Percentiles rank a stretch among this genome's conserved stretches.
Conservation (phyloP, 1,140 invertebrate genomes). For the Trichogramma pretiosum region DNA sequence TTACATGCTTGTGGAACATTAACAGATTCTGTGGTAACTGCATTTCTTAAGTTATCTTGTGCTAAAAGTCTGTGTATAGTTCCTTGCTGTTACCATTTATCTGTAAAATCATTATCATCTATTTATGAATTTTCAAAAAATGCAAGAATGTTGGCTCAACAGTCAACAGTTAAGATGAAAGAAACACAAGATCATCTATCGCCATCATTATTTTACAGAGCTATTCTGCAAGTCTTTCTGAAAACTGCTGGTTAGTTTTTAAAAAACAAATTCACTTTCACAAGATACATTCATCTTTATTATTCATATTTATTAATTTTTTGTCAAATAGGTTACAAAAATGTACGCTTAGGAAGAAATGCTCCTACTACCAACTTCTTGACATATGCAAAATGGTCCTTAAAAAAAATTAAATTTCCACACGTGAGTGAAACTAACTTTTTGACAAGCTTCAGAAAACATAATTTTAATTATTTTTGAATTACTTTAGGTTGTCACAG, state of each 20-base stretch:
- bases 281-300: constrained; percentile 23
- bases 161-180: constrained; percentile 61
- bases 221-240: constrained; percentile 61
- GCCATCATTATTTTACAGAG: constrained; percentile 60
- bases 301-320: constrained; percentile 13
- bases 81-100: constrained; percentile 83
- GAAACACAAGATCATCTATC: constrained; percentile 49
- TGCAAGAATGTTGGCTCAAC: constrained; percentile 73
- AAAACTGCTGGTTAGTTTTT: constrained; percentile 30
- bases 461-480: constrained; percentile 9
- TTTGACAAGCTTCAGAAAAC: constrained; percentile 7
- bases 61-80: constrained; percentile 66
- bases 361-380: constrained; percentile 44
- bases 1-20: constrained; percentile 86
- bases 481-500: constrained; percentile 21
- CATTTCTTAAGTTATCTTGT: constrained; percentile 55
- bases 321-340: constrained; percentile 35
- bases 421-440: constrained; percentile 32
- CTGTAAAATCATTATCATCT: constrained; percentile 55
- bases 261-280: background rate
- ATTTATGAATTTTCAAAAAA: constrained; percentile 59
- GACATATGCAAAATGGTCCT: constrained; percentile 58
- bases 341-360: constrained; percentile 46
- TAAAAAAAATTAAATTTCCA: constrained; percentile 44
- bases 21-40: constrained; percentile 61